Evolutionary conservation across 1,140 invertebrate genomes (phyloP).

Genomic region (Euura lappo): DNA sequence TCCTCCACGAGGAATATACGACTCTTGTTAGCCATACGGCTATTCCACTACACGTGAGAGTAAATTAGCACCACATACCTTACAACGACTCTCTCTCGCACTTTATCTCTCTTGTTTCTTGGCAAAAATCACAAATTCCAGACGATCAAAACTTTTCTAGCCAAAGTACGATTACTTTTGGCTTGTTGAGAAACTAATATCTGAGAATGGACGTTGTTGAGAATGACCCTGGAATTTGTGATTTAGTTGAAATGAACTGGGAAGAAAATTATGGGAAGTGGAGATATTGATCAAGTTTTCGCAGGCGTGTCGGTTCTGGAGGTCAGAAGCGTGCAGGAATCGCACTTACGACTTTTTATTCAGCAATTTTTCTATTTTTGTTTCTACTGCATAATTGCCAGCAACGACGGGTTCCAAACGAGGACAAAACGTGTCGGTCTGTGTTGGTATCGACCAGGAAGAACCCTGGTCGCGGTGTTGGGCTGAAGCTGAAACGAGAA

Average conservation of each 20-base stretch:
- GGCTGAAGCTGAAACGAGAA: neutral
- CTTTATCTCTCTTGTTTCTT: too few relatives aligned
- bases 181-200: too few relatives aligned
- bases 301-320: neutral
- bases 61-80: neutral
- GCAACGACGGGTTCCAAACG: neutral
- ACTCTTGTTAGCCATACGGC: slow-evolving; percentile 6
- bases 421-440: neutral
- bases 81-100: too few relatives aligned
- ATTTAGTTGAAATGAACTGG: too few relatives aligned
- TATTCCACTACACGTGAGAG: neutral
- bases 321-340: neutral
- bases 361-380: neutral
- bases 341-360: neutral
- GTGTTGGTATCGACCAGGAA: neutral
- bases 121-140: too few relatives aligned
- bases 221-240: too few relatives aligned
- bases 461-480: neutral
- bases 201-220: too few relatives aligned
- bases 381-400: neutral
- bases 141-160: too few relatives aligned
- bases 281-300: too few relatives aligned
- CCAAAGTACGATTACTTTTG: too few relatives aligned
- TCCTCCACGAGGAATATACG: neutral
- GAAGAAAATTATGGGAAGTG: too few relatives aligned